Base-by-base conservation (phyloP, 2,888 invertebrate genomes). In the Physocephala rufipes region DNA sequence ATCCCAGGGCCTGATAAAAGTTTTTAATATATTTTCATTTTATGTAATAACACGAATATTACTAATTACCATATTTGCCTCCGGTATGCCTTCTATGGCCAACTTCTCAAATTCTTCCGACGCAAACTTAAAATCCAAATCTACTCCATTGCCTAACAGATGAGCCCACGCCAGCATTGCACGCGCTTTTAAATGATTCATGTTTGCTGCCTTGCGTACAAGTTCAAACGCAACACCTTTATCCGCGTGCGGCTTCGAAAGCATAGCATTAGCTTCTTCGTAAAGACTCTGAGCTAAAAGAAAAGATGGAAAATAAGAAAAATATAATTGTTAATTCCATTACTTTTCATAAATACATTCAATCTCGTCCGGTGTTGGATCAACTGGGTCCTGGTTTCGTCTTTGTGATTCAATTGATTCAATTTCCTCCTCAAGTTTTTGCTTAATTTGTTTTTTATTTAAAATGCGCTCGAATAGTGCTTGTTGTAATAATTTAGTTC, bases 81-180 rank as follows among this genome's bases (percentile, higher is more conserved):
- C 94, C 1, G 95, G 91, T 68, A 93, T 89, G 0, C 98, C 98
- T 47, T 89, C 87, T 12, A 90, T 90, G 0, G 92, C 91, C 49
- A 97, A 87, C 77, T 90, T 90, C 73, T 91, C 89, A 81, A 98
- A 97, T 76, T 93, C 91, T 58, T 89, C 87, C 78, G 89, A 90
- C 0, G 97, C 96, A 70, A 90, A 90, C 12, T 91, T 88, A 72
- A 96, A 87, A 84, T 97, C 92, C 78, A 95, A 91, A 53, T 90
- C 89, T 16, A 94, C 87, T 73, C 90, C 93, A 81, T 90, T 93
- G 0, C 98, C 98, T 79, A 96, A 91, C 7, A 99, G 85, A 78
- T 93, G 90, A 0, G 93, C 94, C 94, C 97, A 96, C 0, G 96
- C 97, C 5, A 97, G 86, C 82, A 93, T 89, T 73, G 95, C 93